Evolutionary conservation across 2,113 vertebrate species (phyloP).

Genomic region (Phaetusa simplex): DNA sequence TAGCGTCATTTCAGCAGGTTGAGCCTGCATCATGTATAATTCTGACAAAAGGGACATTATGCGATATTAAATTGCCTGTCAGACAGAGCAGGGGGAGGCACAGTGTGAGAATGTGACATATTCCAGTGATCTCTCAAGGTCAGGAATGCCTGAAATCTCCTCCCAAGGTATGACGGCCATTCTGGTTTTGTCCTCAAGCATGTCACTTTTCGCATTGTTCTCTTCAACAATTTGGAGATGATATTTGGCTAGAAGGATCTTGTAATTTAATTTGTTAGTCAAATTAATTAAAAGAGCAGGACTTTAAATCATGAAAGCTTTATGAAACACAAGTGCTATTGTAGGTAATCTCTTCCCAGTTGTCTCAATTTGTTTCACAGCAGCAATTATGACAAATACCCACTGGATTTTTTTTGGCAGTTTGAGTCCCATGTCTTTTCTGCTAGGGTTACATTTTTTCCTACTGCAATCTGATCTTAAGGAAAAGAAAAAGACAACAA

Average conservation of each 20-base stretch:
- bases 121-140: neutral
- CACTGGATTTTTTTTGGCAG: neutral
- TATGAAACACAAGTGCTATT: neutral
- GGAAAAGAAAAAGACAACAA: neutral
- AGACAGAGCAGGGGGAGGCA: neutral
- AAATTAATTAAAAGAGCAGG: neutral
- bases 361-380: neutral
- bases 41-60: neutral
- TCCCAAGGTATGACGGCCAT: neutral
- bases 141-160: neutral
- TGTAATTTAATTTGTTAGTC: neutral
- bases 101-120: neutral
- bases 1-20: neutral
- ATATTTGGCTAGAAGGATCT: neutral
- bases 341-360: neutral
- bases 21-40: neutral
- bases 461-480: neutral
- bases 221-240: neutral
- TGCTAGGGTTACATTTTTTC: neutral
- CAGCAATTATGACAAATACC: neutral
- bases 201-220: neutral
- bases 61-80: neutral
- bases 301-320: neutral
- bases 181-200: neutral
- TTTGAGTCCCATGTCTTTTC: neutral